phyloP scores from a whole-genome alignment of 2,888 invertebrate species.

The Lycocerus yunnanus region DNA sequence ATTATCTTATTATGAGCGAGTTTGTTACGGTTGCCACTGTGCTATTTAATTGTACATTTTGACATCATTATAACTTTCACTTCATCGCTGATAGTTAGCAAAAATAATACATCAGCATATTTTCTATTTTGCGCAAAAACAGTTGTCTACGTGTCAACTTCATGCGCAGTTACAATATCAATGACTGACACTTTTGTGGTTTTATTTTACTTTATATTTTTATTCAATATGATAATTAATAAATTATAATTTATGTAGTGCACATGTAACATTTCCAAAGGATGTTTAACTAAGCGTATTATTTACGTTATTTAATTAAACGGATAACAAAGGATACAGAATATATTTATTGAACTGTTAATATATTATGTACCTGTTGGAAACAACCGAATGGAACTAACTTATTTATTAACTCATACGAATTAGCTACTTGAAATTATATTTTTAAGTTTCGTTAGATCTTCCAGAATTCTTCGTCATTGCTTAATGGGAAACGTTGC shows the following conservation, averaged over 20 bases:
- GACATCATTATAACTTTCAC: background rate
- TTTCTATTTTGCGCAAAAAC: background rate
- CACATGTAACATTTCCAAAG: background rate
- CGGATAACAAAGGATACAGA: conserved; percentile 25
- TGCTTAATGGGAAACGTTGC: too few species aligned
- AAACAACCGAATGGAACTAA: conserved; percentile 30
- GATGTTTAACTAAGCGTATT: background rate
- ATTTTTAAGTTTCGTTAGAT: too few species aligned
- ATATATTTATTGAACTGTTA: conserved; percentile 35
- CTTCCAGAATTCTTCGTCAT: background rate
- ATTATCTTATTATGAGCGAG: background rate
- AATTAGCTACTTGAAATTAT: background rate
- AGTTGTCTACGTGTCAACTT: background rate
- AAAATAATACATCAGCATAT: too few species aligned
- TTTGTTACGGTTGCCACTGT: background rate
- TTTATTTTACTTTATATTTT: background rate
- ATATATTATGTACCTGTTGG: conserved; percentile 34
- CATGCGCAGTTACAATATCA: background rate
- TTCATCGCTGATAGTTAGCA: too few species aligned
- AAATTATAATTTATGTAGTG: background rate
- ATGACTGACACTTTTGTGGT: background rate
- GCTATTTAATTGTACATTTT: background rate
- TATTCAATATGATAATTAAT: background rate
- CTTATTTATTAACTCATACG: background rate
- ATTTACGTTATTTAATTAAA: conserved; percentile 25